Evolutionary conservation across 92 coral and sea anemone species (phyloP).

Genomic region (Zoanthus solanderi): DNA sequence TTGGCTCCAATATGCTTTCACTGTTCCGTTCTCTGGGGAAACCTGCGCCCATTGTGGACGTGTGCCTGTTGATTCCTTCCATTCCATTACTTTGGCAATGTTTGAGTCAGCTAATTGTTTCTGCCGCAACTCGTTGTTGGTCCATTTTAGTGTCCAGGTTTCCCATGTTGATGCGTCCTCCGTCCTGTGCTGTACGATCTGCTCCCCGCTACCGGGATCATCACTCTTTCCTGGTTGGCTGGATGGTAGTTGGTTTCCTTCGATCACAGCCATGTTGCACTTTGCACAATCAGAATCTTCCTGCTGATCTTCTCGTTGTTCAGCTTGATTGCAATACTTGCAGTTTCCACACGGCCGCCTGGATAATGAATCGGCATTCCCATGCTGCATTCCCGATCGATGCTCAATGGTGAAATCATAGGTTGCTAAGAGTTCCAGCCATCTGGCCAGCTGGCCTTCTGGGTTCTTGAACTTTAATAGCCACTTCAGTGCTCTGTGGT

Average conservation of each 20-base stretch:
- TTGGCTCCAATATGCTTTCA: conserved; percentile 39
- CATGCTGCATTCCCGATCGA: conserved; percentile 46
- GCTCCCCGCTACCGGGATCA: neutral
- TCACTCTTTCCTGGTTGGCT: neutral
- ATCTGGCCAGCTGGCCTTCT: conserved; percentile 46
- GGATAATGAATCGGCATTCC: conserved; percentile 43
- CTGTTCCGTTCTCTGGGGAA: neutral
- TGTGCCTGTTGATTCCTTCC: conserved; percentile 22
- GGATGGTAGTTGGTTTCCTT: neutral
- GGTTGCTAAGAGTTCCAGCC: conserved; percentile 46
- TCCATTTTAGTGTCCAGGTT: neutral
- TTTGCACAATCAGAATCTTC: neutral
- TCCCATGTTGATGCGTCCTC: neutral
- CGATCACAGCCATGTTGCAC: neutral
- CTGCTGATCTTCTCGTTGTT: conserved; percentile 2
- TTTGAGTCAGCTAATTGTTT: neutral
- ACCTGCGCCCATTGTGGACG: conserved; percentile 34
- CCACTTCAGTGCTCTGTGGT: conserved; percentile 44
- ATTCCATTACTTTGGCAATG: neutral
- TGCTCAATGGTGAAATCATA: conserved; percentile 40
- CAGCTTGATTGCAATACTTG: conserved; percentile 32
- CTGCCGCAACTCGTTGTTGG: neutral
- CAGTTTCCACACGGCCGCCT: conserved; percentile 33
- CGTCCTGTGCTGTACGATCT: neutral
- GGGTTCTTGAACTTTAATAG: conserved; percentile 45